A percentile compares a stretch with the other conserved stretches of the same genome.
These are phyloP conservation scores for Pantherophis vulpinus DNA, from an alignment of 2,797 vertebrate genomes.

Conservation along the genomic window DNA sequence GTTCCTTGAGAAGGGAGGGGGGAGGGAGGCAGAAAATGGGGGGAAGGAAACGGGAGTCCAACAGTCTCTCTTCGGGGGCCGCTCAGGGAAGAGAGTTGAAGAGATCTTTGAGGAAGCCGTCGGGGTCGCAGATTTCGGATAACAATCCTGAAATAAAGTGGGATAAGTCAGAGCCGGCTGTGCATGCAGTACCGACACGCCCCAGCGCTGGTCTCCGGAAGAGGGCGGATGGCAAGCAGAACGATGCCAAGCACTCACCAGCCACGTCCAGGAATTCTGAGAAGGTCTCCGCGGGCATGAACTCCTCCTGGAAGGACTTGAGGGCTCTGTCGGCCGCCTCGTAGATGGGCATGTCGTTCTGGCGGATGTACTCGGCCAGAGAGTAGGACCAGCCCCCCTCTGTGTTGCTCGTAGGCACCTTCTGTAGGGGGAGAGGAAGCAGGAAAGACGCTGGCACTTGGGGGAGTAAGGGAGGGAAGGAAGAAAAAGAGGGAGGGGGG, in stretches of 20 bases:
- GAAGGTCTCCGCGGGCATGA: slow-evolving; percentile 96
- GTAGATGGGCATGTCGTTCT: slow-evolving; percentile 98
- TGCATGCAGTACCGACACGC: fast-evolving
- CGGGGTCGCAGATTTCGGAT: slow-evolving; percentile 87
- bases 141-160: slow-evolving; percentile 81
- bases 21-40: slow-evolving; percentile 40
- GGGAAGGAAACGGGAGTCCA: slow-evolving; percentile 54
- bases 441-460: background rate
- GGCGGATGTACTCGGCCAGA: slow-evolving; percentile 94
- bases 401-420: slow-evolving; percentile 97
- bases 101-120: slow-evolving; percentile 92
- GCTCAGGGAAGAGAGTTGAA: slow-evolving; percentile 93
- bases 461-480: background rate
- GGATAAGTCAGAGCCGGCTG: background rate
- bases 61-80: slow-evolving; percentile 41
- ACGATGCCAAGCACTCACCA: slow-evolving; percentile 70
- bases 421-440: slow-evolving; percentile 63
- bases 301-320: slow-evolving; percentile 96
- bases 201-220: background rate
- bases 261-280: slow-evolving; percentile 93
- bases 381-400: slow-evolving; percentile 99
- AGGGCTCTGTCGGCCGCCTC: slow-evolving; percentile 94
- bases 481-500: no score
- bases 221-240: background rate
- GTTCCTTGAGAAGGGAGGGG: slow-evolving; percentile 36